phyloP scores from a whole-genome alignment of 2,888 invertebrate species.

The Amphipyra tragopoginis region DNA sequence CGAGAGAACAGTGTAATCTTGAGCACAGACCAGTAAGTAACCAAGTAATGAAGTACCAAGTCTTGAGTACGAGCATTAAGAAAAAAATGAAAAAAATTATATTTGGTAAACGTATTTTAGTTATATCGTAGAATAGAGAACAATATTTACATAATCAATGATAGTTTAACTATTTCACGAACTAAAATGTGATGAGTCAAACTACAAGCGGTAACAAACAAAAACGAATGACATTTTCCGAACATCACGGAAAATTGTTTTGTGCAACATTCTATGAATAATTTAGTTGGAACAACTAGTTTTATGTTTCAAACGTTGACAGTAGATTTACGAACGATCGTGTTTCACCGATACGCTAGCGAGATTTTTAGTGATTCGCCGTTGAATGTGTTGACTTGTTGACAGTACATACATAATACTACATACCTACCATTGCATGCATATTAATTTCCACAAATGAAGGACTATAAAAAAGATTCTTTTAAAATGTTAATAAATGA shows the following conservation, averaged over 20 bases:
- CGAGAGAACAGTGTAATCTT: too few relatives aligned
- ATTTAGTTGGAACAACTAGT: conserved; percentile 14
- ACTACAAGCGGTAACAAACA: neutral
- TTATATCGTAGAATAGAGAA: too few relatives aligned
- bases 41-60: too few relatives aligned
- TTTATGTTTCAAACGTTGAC: conserved; percentile 18
- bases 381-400: conserved; percentile 9
- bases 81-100: too few relatives aligned
- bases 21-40: too few relatives aligned
- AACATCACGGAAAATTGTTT: conserved; percentile 15
- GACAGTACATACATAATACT: too few relatives aligned
- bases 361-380: conserved; percentile 9
- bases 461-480: conserved; percentile 64
- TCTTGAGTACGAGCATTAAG: too few relatives aligned
- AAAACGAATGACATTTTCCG: conserved; percentile 6
- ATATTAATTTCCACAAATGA: conserved; percentile 50
- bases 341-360: conserved; percentile 13
- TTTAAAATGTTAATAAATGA: conserved; percentile 68
- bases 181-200: neutral
- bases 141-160: too few relatives aligned
- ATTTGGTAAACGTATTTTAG: too few relatives aligned
- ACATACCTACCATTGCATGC: conserved; percentile 26
- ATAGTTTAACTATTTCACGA: too few relatives aligned
- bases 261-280: conserved; percentile 25
- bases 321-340: conserved; percentile 14